Base-by-base conservation (phyloP, 2,888 invertebrate species). In the Campaea margaritaria region DNA sequence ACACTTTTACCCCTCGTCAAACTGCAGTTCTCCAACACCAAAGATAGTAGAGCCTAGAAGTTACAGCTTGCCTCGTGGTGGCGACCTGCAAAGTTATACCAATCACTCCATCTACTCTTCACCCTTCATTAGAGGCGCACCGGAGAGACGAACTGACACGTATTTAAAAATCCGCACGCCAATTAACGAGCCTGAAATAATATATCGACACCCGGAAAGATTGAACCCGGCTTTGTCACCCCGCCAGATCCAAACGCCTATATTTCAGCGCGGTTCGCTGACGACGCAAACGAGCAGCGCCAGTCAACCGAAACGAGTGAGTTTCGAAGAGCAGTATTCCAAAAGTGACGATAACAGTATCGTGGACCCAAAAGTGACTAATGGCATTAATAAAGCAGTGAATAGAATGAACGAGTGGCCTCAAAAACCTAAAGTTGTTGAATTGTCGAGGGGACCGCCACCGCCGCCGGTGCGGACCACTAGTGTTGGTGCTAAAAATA, bases 121-220 rank as follows among this genome's bases (percentile, higher is more conserved):
- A 53, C 81, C 83, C 9, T 91, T 89, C 68, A 64, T 68, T 15
- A 81, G 91, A 76, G 83, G 82, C 14, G 82, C 82, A 28, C 82
- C 83, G 10, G 87, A 88, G 64, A 81, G 91, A 49, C 81, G 86
- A 47, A 91, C 89, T 10, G 91, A 91, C 68, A 82, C 86, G 1
- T 88, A 78, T 66, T 72, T 87, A 54, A 79, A 73, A 52, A 76
- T 68, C 49, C 78, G 78, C 38, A 67, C 70, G 34, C 66, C 65
- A 27, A 66, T 70, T 39, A 63, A 64, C 31, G 82, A 85, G 34
- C 71, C 79, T 21, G 83, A 84, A 64, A 78, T 86, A 28, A 73
- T 84, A 41, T 87, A 85, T 55, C 81, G 88, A 45, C 78, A 86
- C 63, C 83, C 85, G 5, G 84, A 86, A 61, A 87, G 85, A 68